Percentiles rank a stretch among this genome's conserved stretches.
phyloP scores from a whole-genome alignment of 2,888 invertebrate species.

The Sarcophaga caerulescens region DNA sequence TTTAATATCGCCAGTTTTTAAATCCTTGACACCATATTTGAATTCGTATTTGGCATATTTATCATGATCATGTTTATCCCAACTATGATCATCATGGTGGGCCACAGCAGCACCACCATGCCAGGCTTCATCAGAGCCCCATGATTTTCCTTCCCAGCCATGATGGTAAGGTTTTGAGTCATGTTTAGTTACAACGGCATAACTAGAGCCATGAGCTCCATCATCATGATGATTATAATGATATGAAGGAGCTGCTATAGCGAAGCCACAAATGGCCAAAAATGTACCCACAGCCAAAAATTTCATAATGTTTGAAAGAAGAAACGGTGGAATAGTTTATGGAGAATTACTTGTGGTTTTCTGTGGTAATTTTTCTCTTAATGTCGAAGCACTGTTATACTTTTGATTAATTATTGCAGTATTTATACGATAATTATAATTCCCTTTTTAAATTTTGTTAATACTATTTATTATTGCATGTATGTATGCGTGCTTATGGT shows the following conservation, averaged over 20 bases:
- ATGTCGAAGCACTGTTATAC: conserved; percentile 13
- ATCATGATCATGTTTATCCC: conserved; percentile 74
- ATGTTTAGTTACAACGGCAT: conserved; percentile 72
- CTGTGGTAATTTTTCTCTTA: background rate
- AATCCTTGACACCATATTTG: conserved; percentile 82
- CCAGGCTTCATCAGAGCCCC: conserved; percentile 20
- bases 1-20: conserved; percentile 82
- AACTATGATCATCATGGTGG: conserved; percentile 45
- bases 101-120: conserved; percentile 53
- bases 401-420: background rate
- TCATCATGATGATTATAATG: conserved; percentile 16
- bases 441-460: conserved; percentile 23
- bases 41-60: conserved; percentile 81
- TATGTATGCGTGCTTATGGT: background rate
- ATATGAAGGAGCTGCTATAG: conserved; percentile 15
- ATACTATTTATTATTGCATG: background rate
- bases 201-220: conserved; percentile 11
- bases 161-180: conserved; percentile 59
- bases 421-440: conserved; percentile 46
- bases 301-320: conserved; percentile 21
- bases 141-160: conserved; percentile 20
- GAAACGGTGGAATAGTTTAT: background rate
- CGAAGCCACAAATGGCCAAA: conserved; percentile 19
- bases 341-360: background rate
- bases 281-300: conserved; percentile 17